phyloP scores from a whole-genome alignment of 2,888 invertebrate genomes.

The Fragum fragum region DNA sequence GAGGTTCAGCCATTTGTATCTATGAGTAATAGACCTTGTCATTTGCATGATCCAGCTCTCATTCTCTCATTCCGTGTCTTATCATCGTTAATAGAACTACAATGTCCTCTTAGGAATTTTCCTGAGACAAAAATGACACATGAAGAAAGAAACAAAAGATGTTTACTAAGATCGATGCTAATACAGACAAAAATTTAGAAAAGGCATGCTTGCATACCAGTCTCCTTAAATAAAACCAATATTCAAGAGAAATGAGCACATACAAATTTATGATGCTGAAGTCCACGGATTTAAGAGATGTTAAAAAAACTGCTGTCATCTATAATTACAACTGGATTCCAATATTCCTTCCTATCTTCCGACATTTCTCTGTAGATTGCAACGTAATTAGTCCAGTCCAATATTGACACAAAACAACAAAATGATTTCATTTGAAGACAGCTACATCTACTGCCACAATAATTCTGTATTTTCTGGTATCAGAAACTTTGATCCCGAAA shows the following conservation, averaged over 20 bases:
- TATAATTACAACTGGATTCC: not conserved
- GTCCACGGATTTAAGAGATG: not conserved
- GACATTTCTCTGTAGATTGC: not conserved
- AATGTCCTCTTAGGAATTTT: not conserved
- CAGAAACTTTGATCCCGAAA: conserved; percentile 12
- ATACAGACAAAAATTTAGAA: not conserved
- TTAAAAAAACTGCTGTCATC: not conserved
- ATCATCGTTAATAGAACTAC: not conserved
- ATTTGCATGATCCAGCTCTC: conserved; percentile 3
- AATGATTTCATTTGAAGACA: conserved; percentile 10
- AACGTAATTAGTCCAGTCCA: conserved; percentile 28
- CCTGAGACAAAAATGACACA: not conserved
- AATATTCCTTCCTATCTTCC: conserved; percentile 12
- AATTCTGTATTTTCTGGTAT: not conserved
- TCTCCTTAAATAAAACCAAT: not conserved
- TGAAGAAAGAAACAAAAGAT: not conserved
- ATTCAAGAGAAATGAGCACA: not conserved
- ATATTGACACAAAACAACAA: conserved; percentile 28
- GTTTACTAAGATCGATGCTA: not conserved
- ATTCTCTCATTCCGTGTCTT: not conserved
- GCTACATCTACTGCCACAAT: not conserved
- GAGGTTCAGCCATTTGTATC: too few species aligned
- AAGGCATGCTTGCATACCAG: conserved; percentile 1
- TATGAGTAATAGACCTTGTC: not conserved
- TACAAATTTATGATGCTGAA: not conserved